These are phyloP conservation scores for Gadopsis marmoratus DNA, from an alignment of 2,797 vertebrate genomes.

Conservation along the genomic window DNA sequence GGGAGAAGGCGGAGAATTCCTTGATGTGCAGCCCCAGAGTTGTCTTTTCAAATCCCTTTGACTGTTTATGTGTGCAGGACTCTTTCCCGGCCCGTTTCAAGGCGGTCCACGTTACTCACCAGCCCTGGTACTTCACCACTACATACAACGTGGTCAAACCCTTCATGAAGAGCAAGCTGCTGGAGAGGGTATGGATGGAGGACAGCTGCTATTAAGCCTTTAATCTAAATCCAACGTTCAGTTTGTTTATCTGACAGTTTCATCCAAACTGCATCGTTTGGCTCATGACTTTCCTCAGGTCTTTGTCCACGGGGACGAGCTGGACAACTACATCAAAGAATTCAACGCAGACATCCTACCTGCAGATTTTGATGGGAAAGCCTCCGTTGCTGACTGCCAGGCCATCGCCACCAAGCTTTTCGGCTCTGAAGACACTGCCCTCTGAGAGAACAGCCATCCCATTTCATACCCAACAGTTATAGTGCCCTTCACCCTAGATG, in stretches of 20 bases:
- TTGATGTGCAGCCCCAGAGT: background rate
- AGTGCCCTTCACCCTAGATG: slow-evolving; percentile 46
- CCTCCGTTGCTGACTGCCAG: slow-evolving; percentile 88
- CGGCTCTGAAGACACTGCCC: slow-evolving; percentile 93
- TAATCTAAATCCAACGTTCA: background rate
- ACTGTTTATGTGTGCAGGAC: slow-evolving; percentile 83
- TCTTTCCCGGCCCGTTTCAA: slow-evolving; percentile 98
- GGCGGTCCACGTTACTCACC: slow-evolving; percentile 95
- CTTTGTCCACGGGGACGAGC: slow-evolving; percentile 93
- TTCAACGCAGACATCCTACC: slow-evolving; percentile 91
- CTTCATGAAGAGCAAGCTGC: slow-evolving; percentile 97
- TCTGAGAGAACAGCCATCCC: slow-evolving; percentile 75
- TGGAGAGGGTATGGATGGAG: slow-evolving; percentile 88
- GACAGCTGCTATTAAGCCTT: background rate
- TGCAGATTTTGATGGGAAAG: slow-evolving; percentile 91
- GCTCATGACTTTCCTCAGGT: slow-evolving; percentile 82
- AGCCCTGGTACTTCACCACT: slow-evolving; percentile 99
- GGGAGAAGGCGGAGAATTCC: background rate
- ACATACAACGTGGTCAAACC: slow-evolving; percentile 98
- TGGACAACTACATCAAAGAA: slow-evolving; percentile 91
- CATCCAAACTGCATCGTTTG: background rate
- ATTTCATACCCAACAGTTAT: slow-evolving; percentile 26
- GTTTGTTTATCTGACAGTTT: background rate
- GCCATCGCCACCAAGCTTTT: slow-evolving; percentile 90
- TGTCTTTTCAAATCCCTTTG: background rate